Percentiles rank a stretch among this genome's conserved stretches.
Conservation (phyloP, 2,888 invertebrate species). For the Nephrotoma guestfalica region DNA sequence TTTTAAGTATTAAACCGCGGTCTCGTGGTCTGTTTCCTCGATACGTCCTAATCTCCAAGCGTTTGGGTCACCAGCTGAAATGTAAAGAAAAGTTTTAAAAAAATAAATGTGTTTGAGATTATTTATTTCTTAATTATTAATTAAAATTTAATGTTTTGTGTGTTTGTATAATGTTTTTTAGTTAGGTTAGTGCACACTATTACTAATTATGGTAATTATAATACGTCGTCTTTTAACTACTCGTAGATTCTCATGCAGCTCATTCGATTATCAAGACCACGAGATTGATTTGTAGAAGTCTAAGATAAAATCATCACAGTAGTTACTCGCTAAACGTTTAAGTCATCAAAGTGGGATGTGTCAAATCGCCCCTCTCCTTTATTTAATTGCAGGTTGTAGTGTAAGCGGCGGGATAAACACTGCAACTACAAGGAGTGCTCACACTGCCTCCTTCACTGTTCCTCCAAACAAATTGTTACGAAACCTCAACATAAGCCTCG, state of each 20-base stretch:
- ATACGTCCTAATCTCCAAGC: slow-evolving; percentile 68
- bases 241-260: too few relatives aligned
- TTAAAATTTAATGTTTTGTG: neutral
- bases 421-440: too few relatives aligned
- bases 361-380: too few relatives aligned
- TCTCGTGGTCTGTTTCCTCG: slow-evolving; percentile 69
- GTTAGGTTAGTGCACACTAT: neutral
- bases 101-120: neutral
- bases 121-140: neutral
- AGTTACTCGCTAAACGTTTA: neutral
- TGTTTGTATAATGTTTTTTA: neutral
- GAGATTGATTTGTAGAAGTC: too few relatives aligned
- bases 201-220: neutral
- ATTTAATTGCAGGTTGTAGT: too few relatives aligned
- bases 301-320: too few relatives aligned
- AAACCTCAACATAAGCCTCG: too few relatives aligned
- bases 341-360: neutral
- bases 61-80: slow-evolving; percentile 54
- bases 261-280: too few relatives aligned
- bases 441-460: too few relatives aligned
- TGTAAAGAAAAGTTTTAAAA: slow-evolving; percentile 1
- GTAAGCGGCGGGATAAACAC: too few relatives aligned
- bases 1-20: slow-evolving; percentile 47
- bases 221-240: too few relatives aligned
- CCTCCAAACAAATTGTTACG: too few relatives aligned